Percentiles rank a stretch among this genome's conserved stretches.
phyloP scores from a whole-genome alignment of 1,140 invertebrate species.

The Drepana arcuata region DNA sequence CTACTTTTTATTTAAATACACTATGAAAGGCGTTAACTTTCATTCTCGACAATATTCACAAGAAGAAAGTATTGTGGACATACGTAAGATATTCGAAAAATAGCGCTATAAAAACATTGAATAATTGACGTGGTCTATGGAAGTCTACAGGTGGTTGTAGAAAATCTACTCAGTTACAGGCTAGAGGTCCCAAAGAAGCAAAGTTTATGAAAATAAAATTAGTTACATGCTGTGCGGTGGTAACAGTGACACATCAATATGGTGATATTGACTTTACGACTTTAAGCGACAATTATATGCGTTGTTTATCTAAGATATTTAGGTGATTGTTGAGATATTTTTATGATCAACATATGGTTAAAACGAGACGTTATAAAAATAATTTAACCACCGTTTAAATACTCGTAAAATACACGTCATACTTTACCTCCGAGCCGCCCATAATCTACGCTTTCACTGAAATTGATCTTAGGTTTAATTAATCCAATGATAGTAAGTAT shows the following conservation, averaged over 20 bases:
- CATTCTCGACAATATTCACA: too few relatives aligned
- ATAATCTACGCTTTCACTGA: constrained; percentile 9
- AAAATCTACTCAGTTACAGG: neutral
- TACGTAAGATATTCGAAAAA: neutral
- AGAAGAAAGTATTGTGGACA: too few relatives aligned
- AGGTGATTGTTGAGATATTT: constrained; percentile 24
- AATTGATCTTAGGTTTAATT: constrained; percentile 17
- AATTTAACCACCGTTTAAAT: constrained; percentile 33
- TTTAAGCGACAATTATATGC: constrained; percentile 28
- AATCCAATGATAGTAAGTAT: too few relatives aligned
- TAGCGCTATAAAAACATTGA: constrained; percentile 4
- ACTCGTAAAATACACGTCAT: constrained; percentile 38
- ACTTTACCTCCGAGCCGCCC: constrained; percentile 21
- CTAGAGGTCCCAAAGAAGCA: constrained; percentile 1
- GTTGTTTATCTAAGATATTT: constrained; percentile 38
- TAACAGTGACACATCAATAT: constrained; percentile 20
- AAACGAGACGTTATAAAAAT: constrained; percentile 35
- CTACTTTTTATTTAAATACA: neutral
- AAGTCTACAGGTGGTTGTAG: too few relatives aligned
- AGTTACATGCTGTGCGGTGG: constrained; percentile 13
- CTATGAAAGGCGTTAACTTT: too few relatives aligned
- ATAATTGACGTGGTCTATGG: neutral
- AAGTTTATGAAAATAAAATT: constrained; percentile 19
- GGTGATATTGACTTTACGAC: constrained; percentile 29
- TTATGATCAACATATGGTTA: constrained; percentile 40